Conservation (phyloP, 2,888 invertebrate genomes). For the Lobophora halterata region DNA sequence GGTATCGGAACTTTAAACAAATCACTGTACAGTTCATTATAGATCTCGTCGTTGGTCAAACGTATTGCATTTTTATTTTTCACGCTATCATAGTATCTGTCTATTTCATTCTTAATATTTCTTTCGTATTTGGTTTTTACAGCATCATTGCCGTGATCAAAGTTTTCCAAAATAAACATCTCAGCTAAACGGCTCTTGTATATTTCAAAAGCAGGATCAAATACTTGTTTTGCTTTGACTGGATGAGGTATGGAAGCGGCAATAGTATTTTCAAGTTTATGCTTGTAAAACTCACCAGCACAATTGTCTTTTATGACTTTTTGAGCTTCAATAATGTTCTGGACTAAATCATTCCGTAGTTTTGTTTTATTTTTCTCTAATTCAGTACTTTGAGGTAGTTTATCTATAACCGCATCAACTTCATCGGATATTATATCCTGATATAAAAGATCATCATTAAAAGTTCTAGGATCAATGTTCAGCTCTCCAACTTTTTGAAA, state of each 20-base stretch:
- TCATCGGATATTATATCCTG: conserved; percentile 45
- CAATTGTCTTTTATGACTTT: conserved; percentile 40
- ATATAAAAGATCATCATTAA: conserved; percentile 45
- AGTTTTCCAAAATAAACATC: conserved; percentile 58
- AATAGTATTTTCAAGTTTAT: conserved; percentile 49
- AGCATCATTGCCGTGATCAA: conserved; percentile 49
- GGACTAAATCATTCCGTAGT: conserved; percentile 41
- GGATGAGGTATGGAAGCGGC: conserved; percentile 50
- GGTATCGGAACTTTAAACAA: conserved; percentile 54
- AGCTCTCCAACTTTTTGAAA: conserved; percentile 52
- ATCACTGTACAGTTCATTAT: conserved; percentile 49
- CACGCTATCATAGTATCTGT: conserved; percentile 46
- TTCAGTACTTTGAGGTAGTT: conserved; percentile 37
- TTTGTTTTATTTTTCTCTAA: conserved; percentile 36
- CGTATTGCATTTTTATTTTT: conserved; percentile 44
- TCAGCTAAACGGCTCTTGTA: conserved; percentile 54
- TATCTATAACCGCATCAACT: conserved; percentile 45
- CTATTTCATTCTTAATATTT: conserved; percentile 42
- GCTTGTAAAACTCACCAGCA: conserved; percentile 49
- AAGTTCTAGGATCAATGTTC: conserved; percentile 43
- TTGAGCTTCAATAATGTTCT: conserved; percentile 44
- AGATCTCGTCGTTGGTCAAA: conserved; percentile 47
- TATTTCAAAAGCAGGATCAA: conserved; percentile 55
- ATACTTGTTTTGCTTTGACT: conserved; percentile 26
- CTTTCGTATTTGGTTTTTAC: conserved; percentile 48